phyloP scores from a whole-genome alignment of 2,888 invertebrate species.

The Agonum fuliginosum region DNA sequence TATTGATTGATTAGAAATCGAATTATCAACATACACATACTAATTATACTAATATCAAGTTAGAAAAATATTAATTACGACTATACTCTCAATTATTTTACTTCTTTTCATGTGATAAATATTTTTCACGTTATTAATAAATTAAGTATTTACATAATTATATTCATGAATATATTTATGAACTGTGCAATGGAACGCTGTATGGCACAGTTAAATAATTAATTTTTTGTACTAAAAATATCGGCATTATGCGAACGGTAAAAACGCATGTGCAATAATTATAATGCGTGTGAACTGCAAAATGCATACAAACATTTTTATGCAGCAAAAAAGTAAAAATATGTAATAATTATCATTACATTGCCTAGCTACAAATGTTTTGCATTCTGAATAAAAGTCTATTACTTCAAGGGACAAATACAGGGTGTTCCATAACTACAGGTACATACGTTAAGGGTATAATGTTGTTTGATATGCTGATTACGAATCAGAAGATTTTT shows the following conservation, averaged over 20 bases:
- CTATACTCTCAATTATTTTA: neutral
- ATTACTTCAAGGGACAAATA: no score
- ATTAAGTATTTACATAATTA: conserved; percentile 39
- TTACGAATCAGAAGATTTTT: no score
- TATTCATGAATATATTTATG: conserved; percentile 39
- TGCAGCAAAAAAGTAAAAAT: no score
- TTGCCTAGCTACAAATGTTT: no score
- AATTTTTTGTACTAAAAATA: conserved; percentile 22
- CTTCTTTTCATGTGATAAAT: conserved; percentile 4
- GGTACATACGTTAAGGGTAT: no score
- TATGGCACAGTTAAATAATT: conserved; percentile 6
- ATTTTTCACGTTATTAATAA: conserved; percentile 29
- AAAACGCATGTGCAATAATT: conserved; percentile 25
- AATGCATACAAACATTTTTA: no score
- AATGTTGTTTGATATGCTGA: no score
- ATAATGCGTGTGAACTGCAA: neutral
- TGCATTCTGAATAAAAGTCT: no score
- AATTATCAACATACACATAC: neutral
- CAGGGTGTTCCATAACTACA: no score
- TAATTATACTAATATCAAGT: neutral
- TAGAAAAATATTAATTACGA: neutral
- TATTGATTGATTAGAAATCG: conserved; percentile 7
- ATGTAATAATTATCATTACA: no score
- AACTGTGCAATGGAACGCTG: conserved; percentile 3
- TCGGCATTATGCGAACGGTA: neutral